Percentiles rank a stretch among this genome's conserved stretches.
These are phyloP conservation scores for Anneissia japonica DNA, from an alignment of 35 echinoderm and acorn worm genomes.

Conservation along the genomic window DNA sequence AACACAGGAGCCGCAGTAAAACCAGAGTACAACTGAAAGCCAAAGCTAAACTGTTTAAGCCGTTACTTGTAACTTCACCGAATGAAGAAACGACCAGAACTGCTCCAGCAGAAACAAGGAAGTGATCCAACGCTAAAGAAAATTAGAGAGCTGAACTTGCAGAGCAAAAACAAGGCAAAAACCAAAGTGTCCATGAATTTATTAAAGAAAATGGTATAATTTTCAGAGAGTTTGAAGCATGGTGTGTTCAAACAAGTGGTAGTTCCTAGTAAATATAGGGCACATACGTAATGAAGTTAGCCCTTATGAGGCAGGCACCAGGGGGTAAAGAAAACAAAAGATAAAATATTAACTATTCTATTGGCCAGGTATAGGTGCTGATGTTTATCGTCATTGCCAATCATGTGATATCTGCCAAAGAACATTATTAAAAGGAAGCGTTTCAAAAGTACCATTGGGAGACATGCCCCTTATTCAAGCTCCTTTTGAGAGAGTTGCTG, in stretches of 20 bases:
- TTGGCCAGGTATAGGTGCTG: constrained; percentile 8
- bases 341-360: constrained; percentile 2
- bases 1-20: too few relatives aligned
- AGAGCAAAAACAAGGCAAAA: too few relatives aligned
- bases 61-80: too few relatives aligned
- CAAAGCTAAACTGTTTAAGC: too few relatives aligned
- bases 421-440: background rate
- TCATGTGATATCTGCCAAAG: constrained; percentile 5
- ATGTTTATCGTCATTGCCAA: background rate
- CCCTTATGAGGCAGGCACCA: constrained; percentile 25
- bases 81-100: too few relatives aligned
- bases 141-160: too few relatives aligned
- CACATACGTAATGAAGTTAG: background rate
- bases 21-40: too few relatives aligned
- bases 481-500: background rate
- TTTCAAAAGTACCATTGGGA: background rate
- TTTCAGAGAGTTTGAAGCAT: constrained; percentile 13
- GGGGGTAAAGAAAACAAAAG: background rate
- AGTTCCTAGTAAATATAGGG: background rate
- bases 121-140: too few relatives aligned
- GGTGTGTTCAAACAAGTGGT: constrained; percentile 4
- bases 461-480: background rate
- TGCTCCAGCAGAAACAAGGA: too few relatives aligned
- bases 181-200: too few relatives aligned
- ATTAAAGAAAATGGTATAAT: too few relatives aligned